phyloP scores from a whole-genome alignment of 2,113 vertebrate genomes.

The Perognathus longimembris region DNA sequence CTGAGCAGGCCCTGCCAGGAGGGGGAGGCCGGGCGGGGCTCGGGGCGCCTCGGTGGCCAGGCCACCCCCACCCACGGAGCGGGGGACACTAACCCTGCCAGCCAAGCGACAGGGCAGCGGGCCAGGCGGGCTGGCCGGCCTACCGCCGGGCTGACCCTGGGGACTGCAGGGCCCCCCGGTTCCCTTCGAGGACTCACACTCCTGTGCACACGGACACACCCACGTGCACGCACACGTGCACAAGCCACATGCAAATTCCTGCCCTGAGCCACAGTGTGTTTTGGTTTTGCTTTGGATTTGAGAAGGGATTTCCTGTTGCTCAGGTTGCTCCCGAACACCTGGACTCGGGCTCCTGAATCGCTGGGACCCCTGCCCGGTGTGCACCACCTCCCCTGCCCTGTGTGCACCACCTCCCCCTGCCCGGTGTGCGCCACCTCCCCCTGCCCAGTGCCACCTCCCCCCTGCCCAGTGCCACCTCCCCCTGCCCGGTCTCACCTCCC shows the following conservation, averaged over 20 bases:
- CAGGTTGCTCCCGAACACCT: too few relatives aligned
- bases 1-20: not conserved
- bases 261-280: too few relatives aligned
- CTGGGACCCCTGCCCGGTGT: too few relatives aligned
- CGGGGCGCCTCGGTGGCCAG: too few relatives aligned
- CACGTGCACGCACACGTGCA: fast-evolving
- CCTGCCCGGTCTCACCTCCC: fast-evolving
- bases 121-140: not conserved
- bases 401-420: too few relatives aligned
- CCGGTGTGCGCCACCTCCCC: too few relatives aligned
- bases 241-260: too few relatives aligned
- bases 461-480: not conserved
- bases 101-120: slow-evolving; percentile 46
- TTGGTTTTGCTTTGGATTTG: not conserved
- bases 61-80: not conserved
- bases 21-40: not conserved
- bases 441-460: too few relatives aligned
- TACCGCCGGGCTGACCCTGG: not conserved
- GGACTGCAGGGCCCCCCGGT: not conserved
- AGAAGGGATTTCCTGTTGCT: not conserved
- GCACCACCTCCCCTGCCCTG: too few relatives aligned
- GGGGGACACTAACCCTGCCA: not conserved
- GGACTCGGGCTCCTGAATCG: too few relatives aligned
- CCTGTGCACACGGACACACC: fast-evolving
- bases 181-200: not conserved